Percentiles rank a stretch among this genome's conserved stretches.
These are phyloP conservation scores for Panagrolaimus sp. DNA, from an alignment of 1,140 invertebrate species.

Conservation along the genomic window DNA sequence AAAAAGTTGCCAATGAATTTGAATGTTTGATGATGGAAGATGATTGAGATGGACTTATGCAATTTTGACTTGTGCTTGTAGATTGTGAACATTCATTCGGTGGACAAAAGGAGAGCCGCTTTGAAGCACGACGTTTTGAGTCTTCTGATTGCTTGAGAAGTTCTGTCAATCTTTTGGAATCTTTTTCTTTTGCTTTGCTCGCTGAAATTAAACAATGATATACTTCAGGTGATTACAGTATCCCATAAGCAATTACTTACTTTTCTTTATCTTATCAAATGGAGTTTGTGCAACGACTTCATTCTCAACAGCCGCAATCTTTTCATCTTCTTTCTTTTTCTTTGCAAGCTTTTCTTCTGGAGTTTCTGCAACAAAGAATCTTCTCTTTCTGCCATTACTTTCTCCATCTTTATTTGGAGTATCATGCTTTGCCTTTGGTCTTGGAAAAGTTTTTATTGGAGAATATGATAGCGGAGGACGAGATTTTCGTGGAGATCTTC, in stretches of 20 bases:
- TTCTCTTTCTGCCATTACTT: neutral
- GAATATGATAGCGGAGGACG: neutral
- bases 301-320: neutral
- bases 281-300: slow-evolving; percentile 1
- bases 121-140: slow-evolving; percentile 6
- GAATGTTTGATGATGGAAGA: neutral
- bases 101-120: neutral
- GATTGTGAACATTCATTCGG: neutral
- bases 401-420: neutral
- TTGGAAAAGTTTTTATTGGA: neutral
- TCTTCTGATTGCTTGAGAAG: neutral
- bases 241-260: neutral
- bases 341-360: slow-evolving; percentile 9
- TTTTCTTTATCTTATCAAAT: slow-evolving; percentile 2
- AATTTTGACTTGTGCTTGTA: neutral
- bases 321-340: neutral
- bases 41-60: neutral
- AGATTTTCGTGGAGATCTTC: slow-evolving; percentile 1
- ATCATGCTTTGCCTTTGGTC: no score
- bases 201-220: no score
- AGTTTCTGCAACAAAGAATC: neutral
- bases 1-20: neutral
- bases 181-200: neutral
- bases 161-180: neutral
- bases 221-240: no score